Base-by-base conservation (phyloP, 2,888 invertebrate species). In the Netelia melanura region DNA sequence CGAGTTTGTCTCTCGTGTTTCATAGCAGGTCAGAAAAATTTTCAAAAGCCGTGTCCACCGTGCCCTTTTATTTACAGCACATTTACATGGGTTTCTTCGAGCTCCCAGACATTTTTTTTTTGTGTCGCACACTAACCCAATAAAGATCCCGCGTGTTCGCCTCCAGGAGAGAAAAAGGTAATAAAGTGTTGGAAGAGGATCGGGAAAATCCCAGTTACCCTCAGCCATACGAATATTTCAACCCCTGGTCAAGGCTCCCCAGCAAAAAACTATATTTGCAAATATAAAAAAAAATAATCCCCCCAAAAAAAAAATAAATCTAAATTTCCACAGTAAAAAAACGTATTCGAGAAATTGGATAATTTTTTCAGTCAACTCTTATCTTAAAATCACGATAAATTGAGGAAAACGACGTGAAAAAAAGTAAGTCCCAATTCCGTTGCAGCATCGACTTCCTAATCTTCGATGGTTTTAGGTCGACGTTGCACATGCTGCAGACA, bases 401-500 rank as follows among this genome's bases (percentile, higher is more conserved):
- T 17, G 52, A 8, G 10, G n/a, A 52, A 25, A 25, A 56, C 3
- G 17, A 56, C 2, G n/a, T 17, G 17, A 56, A 56, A 48, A 48
- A 9, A 14, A 10, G 48, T 17, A 8, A 17, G n/a, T 38, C 38
- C 23, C 43, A 48, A 43, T 48, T 25, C 6, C 5, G 44, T 23
- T 21, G 58, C 58, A 43, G 43, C 58, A 58, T 61, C 75, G 21
- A 17, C 1, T 52, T 58, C 38, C 64, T 76, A 82, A 77, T 81
- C 68, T 30, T 71, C 61, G n/a, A 72, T 64, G 52, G 58, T 9
- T 58, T 38, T 52, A 44, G 30, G 43, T 65, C 76, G 64, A 25
- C 48, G 74, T 38, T 78, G 84, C 84, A 81, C 78, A 75, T 79
- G 77, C 65, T 25, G 67, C 81, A 68, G 80, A 84, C 81, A 62